Conservation (phyloP, 1,140 invertebrate genomes). For the Apocrypta bakeri region DNA sequence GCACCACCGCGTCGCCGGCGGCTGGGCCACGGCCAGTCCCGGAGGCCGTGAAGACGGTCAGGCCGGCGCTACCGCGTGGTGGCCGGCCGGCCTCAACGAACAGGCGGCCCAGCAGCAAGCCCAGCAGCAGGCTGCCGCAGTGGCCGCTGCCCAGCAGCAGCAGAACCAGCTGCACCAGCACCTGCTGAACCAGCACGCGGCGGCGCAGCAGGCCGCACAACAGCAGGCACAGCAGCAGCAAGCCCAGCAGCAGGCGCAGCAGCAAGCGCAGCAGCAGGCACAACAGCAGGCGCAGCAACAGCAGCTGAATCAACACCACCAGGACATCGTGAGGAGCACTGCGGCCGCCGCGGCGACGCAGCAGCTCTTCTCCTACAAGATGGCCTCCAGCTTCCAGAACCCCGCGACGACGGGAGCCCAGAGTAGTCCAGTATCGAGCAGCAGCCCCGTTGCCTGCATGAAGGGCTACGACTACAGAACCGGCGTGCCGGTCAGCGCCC, state of each 20-base stretch:
- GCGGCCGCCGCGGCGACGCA: constrained; percentile 80
- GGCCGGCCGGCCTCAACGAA: constrained; percentile 66
- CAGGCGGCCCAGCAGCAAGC: constrained; percentile 70
- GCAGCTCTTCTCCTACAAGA: constrained; percentile 88
- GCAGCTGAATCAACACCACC: constrained; percentile 73
- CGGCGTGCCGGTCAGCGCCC: constrained; percentile 71
- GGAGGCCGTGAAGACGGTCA: constrained; percentile 74
- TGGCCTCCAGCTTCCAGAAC: constrained; percentile 86
- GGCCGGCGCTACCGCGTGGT: constrained; percentile 72
- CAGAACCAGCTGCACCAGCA: constrained; percentile 66
- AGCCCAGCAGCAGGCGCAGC: constrained; percentile 73
- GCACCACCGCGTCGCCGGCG: constrained; percentile 74
- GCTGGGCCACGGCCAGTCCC: constrained; percentile 71
- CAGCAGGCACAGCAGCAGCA: constrained; percentile 73
- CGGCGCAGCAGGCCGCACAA: constrained; percentile 66
- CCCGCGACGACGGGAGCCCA: constrained; percentile 76
- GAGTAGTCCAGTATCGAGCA: constrained; percentile 68
- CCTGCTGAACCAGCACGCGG: constrained; percentile 69
- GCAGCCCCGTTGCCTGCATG: constrained; percentile 68
- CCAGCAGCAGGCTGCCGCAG: constrained; percentile 63
- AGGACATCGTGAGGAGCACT: constrained; percentile 73
- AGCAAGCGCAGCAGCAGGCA: constrained; percentile 76
- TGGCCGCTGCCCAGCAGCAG: constrained; percentile 69
- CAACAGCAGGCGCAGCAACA: constrained; percentile 78
- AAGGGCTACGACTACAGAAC: constrained; percentile 79